Conservation (phyloP, 2,113 vertebrate genomes). For the Pangasianodon hypophthalmus region DNA sequence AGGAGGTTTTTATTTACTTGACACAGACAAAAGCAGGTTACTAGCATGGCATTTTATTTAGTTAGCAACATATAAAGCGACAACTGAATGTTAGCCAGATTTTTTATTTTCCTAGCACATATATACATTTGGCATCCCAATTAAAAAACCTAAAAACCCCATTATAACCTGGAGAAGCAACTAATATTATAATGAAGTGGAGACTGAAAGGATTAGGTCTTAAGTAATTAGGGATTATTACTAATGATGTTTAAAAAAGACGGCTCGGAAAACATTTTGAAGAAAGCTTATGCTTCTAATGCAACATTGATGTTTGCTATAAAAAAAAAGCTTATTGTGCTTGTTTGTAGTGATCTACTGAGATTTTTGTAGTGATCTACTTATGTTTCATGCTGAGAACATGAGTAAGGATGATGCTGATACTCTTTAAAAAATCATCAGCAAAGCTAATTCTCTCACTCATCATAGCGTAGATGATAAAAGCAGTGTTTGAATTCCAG, state of each 20-base stretch:
- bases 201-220: slow-evolving; percentile 15
- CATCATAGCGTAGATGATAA: not conserved
- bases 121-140: not conserved
- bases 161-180: not conserved
- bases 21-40: not conserved
- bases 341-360: not conserved
- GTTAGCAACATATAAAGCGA: not conserved
- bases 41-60: not conserved
- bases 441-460: not conserved
- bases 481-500: not conserved
- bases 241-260: slow-evolving; percentile 8
- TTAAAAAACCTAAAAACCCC: not conserved
- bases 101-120: not conserved
- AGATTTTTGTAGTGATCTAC: not conserved
- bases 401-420: not conserved
- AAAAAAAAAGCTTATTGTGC: not conserved
- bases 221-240: slow-evolving; percentile 11
- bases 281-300: not conserved
- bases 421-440: not conserved
- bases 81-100: not conserved
- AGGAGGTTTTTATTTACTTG: not conserved
- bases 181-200: not conserved
- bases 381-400: not conserved
- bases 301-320: slow-evolving; percentile 3
- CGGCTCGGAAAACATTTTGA: not conserved